These are phyloP conservation scores for Wiebesia pumilae DNA, from an alignment of 1,140 invertebrate genomes.

Conservation along the genomic window DNA sequence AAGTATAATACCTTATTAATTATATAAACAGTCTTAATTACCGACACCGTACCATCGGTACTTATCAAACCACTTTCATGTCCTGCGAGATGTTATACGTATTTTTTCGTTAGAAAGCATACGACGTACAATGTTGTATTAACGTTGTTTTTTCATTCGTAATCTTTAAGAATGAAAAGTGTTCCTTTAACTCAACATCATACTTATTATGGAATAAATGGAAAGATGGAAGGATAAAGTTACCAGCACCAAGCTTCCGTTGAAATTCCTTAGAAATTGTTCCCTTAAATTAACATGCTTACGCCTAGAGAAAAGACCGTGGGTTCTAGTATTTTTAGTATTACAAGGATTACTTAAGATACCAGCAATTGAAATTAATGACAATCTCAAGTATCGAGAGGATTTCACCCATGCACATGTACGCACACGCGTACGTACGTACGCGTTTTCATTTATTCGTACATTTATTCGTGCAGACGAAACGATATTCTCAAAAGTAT, in stretches of 20 bases:
- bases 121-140: not conserved
- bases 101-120: not conserved
- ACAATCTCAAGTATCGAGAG: not conserved
- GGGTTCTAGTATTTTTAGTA: too few species aligned
- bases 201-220: not conserved
- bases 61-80: not conserved
- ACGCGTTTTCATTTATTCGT: too few species aligned
- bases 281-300: not conserved
- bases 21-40: not conserved
- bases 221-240: not conserved
- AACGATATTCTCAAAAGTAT: too few species aligned
- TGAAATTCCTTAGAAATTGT: not conserved
- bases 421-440: too few species aligned
- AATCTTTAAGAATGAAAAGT: too few species aligned
- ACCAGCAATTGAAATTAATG: not conserved
- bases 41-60: not conserved
- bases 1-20: not conserved
- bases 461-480: too few species aligned
- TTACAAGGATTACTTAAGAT: not conserved
- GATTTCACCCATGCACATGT: too few species aligned
- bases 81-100: not conserved
- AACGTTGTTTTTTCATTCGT: not conserved
- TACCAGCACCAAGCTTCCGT: not conserved
- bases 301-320: too few species aligned
- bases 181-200: too few species aligned